These are phyloP conservation scores for Oligia strigilis DNA, from an alignment of 2,888 invertebrate species.

Conservation along the genomic window DNA sequence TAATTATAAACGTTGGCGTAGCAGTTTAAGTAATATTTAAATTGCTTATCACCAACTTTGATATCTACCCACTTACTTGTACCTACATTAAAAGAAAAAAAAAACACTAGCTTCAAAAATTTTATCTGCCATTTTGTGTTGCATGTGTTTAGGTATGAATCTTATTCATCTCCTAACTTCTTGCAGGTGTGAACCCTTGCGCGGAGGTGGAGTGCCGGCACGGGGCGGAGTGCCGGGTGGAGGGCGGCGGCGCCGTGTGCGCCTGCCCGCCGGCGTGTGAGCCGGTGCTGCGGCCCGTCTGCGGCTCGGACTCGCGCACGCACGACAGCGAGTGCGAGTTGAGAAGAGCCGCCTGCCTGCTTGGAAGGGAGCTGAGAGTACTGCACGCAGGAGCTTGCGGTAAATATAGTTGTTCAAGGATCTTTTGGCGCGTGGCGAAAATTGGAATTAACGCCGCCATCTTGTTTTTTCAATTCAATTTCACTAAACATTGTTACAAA, in stretches of 20 bases:
- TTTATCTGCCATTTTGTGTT: neutral
- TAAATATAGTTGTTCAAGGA: slow-evolving; percentile 62
- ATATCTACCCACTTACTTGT: neutral
- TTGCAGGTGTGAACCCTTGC: slow-evolving; percentile 96
- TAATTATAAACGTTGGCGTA: too few species aligned
- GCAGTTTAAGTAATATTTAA: neutral
- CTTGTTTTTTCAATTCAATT: neutral
- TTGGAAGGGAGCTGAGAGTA: slow-evolving; percentile 86
- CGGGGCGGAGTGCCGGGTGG: slow-evolving; percentile 96
- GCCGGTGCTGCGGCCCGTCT: slow-evolving; percentile 95
- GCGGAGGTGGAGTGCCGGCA: slow-evolving; percentile 94
- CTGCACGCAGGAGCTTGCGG: slow-evolving; percentile 88
- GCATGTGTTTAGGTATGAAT: too few species aligned
- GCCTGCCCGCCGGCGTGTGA: slow-evolving; percentile 96
- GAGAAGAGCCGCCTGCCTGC: slow-evolving; percentile 92
- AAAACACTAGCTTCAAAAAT: neutral
- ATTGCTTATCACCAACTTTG: neutral
- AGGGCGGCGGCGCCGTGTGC: slow-evolving; percentile 94
- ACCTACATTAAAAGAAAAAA: neutral
- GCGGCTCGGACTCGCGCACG: slow-evolving; percentile 95
- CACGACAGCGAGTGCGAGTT: slow-evolving; percentile 96
- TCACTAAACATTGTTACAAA: neutral
- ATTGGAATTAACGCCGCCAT: neutral
- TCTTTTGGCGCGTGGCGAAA: neutral
- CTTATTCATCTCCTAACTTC: neutral